Conservation (phyloP, 1,140 invertebrate genomes). For the Euura lappo region DNA sequence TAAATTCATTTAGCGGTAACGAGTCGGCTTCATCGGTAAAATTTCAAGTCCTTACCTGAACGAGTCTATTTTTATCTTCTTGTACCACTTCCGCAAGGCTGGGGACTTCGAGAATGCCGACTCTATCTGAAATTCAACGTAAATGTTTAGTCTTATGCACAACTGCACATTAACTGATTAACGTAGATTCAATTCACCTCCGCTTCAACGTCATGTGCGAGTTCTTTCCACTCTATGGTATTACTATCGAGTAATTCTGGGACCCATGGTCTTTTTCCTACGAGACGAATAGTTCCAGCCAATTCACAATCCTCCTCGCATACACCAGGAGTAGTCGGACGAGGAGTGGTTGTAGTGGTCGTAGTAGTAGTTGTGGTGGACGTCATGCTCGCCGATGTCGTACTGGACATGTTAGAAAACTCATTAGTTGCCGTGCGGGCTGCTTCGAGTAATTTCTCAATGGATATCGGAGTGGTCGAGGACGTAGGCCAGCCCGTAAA, state of each 20-base stretch:
- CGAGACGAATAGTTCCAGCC: conserved; percentile 82
- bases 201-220: conserved; percentile 79
- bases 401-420: conserved; percentile 43
- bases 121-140: conserved; percentile 72
- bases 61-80: conserved; percentile 83
- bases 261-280: conserved; percentile 81
- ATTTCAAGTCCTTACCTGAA: conserved; percentile 67
- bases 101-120: conserved; percentile 78
- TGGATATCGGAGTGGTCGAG: conserved; percentile 82
- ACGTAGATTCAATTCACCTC: conserved; percentile 61
- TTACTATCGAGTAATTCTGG: conserved; percentile 86
- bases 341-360: conserved; percentile 74
- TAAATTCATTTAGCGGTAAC: conserved; percentile 19
- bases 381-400: conserved; percentile 56
- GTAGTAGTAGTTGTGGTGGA: conserved; percentile 78
- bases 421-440: conserved; percentile 69
- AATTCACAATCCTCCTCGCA: conserved; percentile 81
- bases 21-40: conserved; percentile 20
- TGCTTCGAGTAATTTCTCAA: conserved; percentile 79
- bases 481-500: conserved; percentile 89
- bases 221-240: conserved; percentile 82
- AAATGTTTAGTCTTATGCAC: conserved; percentile 20
- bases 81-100: conserved; percentile 80
- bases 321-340: conserved; percentile 80
- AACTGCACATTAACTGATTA: background rate